These are phyloP conservation scores for Scaptomyza hsui DNA, from an alignment of 1,140 invertebrate species.

Conservation along the genomic window DNA sequence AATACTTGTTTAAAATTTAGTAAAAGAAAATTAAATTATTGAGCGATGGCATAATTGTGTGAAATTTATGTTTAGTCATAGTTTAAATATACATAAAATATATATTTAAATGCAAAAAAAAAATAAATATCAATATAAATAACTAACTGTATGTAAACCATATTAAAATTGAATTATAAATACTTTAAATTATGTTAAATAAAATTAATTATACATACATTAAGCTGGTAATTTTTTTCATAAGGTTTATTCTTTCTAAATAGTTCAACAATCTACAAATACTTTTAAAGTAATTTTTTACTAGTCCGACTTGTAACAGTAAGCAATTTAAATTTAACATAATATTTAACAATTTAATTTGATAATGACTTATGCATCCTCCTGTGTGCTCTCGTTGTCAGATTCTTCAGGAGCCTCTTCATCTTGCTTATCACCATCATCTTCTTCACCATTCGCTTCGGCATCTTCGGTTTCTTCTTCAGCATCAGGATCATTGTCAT, in stretches of 20 bases:
- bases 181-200: constrained; percentile 82
- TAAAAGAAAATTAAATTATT: constrained; percentile 59
- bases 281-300: not conserved
- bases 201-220: constrained; percentile 77
- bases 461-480: not conserved
- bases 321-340: constrained; percentile 13
- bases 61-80: constrained; percentile 81
- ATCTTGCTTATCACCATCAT: constrained; percentile 2
- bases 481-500: not conserved
- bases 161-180: constrained; percentile 79
- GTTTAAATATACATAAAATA: constrained; percentile 80
- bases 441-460: not conserved
- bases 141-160: constrained; percentile 80
- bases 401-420: not conserved
- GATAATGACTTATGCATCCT: constrained; percentile 9
- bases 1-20: constrained; percentile 57
- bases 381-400: not conserved
- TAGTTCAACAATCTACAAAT: constrained; percentile 6
- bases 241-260: not conserved
- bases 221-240: not conserved
- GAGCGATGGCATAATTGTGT: constrained; percentile 54
- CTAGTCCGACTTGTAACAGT: not conserved
- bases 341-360: constrained; percentile 7
- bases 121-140: constrained; percentile 75
- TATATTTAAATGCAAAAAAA: constrained; percentile 80